Evolutionary conservation across 2,888 invertebrate genomes (phyloP).

Genomic region (Caenorhabditis becei): DNA sequence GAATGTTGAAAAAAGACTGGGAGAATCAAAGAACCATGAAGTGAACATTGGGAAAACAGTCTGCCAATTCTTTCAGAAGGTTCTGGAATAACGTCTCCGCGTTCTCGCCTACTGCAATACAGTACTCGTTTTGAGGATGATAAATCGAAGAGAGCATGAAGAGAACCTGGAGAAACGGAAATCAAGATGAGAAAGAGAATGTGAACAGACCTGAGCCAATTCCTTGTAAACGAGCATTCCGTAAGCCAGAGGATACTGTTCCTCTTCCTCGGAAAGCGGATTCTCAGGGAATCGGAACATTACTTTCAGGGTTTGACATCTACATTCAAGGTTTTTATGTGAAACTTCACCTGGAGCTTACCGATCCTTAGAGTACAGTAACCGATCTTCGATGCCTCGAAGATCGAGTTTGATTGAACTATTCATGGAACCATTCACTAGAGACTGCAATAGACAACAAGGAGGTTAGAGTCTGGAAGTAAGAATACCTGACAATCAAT

Average conservation of each 20-base stretch:
- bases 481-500: constrained; percentile 48
- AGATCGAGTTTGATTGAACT: constrained; percentile 4
- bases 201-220: constrained; percentile 53
- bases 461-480: no score
- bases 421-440: no score
- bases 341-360: not conserved
- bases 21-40: constrained; percentile 67
- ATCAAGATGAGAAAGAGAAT: not conserved
- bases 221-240: constrained; percentile 62
- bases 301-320: constrained; percentile 43
- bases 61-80: constrained; percentile 58
- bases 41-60: constrained; percentile 73
- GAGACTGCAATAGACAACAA: no score
- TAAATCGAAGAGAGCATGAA: constrained; percentile 74
- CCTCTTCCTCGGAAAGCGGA: constrained; percentile 57
- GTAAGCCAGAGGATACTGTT: constrained; percentile 58
- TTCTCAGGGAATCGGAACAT: constrained; percentile 39
- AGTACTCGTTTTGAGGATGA: constrained; percentile 78
- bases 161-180: constrained; percentile 63
- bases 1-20: not conserved
- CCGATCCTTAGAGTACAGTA: constrained; percentile 22
- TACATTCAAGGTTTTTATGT: not conserved
- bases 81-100: constrained; percentile 63
- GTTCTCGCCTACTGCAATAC: constrained; percentile 73
- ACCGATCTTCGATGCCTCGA: constrained; percentile 31